Evolutionary conservation across 2,888 invertebrate species (phyloP).

Genomic region (Gymnoscelis rufifasciata): DNA sequence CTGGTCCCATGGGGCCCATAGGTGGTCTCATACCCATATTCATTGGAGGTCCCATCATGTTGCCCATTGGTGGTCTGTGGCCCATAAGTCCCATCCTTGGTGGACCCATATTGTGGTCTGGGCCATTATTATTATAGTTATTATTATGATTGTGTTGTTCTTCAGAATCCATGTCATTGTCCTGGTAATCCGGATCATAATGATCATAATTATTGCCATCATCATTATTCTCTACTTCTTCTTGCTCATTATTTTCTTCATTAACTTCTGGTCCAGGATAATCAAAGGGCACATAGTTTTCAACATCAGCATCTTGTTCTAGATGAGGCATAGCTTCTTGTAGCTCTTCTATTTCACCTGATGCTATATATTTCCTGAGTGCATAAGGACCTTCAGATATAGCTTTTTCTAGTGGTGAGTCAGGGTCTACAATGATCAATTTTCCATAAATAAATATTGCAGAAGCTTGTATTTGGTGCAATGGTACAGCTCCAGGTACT

Average conservation of each 20-base stretch:
- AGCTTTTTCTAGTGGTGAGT: slow-evolving; percentile 86
- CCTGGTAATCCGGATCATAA: slow-evolving; percentile 57
- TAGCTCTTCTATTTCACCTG: slow-evolving; percentile 89
- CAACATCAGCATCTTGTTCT: slow-evolving; percentile 80
- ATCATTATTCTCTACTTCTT: slow-evolving; percentile 41
- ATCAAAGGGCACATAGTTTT: slow-evolving; percentile 66
- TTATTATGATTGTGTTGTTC: slow-evolving; percentile 62
- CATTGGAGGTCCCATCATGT: slow-evolving; percentile 35
- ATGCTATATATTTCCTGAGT: slow-evolving; percentile 86
- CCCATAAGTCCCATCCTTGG: slow-evolving; percentile 26
- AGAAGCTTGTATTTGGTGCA: slow-evolving; percentile 87
- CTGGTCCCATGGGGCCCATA: slow-evolving; percentile 26
- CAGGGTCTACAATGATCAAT: slow-evolving; percentile 86
- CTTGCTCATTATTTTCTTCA: slow-evolving; percentile 37
- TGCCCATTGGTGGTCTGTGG: slow-evolving; percentile 25
- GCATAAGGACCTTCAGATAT: slow-evolving; percentile 88
- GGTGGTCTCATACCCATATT: slow-evolving; percentile 28
- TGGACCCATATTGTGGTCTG: slow-evolving; percentile 45
- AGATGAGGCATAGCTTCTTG: slow-evolving; percentile 86
- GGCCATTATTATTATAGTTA: slow-evolving; percentile 57
- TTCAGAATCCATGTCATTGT: slow-evolving; percentile 61
- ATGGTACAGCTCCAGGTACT: slow-evolving; percentile 87
- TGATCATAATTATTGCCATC: slow-evolving; percentile 50
- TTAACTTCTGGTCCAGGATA: slow-evolving; percentile 59
- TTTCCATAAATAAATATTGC: slow-evolving; percentile 92